Percentiles rank a stretch among this genome's conserved stretches.
Conservation (phyloP, 2,888 invertebrate species). For the Phrixothrix hirtus region DNA sequence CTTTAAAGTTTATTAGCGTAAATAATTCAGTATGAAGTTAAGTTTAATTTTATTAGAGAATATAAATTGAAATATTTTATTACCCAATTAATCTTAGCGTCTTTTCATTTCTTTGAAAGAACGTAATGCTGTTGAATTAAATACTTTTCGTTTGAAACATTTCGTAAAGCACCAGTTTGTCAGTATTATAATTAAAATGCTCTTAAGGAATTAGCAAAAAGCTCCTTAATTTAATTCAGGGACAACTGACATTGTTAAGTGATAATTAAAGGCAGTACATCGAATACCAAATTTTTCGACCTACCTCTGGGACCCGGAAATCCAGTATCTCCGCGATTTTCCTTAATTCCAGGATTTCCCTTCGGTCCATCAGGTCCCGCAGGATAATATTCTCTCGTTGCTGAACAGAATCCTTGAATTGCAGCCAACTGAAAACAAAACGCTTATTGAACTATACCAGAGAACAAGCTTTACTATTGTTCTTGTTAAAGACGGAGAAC, state of each 20-base stretch:
- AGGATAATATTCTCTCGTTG: constrained; percentile 65
- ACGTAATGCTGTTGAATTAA: too few species aligned
- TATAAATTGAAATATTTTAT: too few species aligned
- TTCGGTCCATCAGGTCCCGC: constrained; percentile 63
- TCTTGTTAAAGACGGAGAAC: background rate
- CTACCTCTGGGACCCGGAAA: constrained; percentile 59
- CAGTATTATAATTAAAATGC: too few species aligned
- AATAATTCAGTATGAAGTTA: too few species aligned
- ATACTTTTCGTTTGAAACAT: too few species aligned
- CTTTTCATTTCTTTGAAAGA: too few species aligned
- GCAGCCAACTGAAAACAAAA: constrained; percentile 70
- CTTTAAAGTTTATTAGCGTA: too few species aligned
- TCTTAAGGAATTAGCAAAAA: too few species aligned
- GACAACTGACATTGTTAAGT: background rate
- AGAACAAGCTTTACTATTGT: background rate
- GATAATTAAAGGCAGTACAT: constrained; percentile 3
- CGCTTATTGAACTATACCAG: background rate
- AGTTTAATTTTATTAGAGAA: too few species aligned
- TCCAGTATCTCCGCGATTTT: constrained; percentile 70
- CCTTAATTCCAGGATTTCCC: constrained; percentile 71
- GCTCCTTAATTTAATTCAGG: too few species aligned
- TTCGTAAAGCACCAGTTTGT: too few species aligned
- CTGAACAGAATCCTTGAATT: constrained; percentile 82
- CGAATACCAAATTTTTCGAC: constrained; percentile 4
- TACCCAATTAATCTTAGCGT: too few species aligned